A percentile compares a stretch with the other conserved stretches of the same genome.
Evolutionary conservation across 2,797 vertebrate genomes (phyloP).

Genomic region (Eurystomus glaucurus): DNA sequence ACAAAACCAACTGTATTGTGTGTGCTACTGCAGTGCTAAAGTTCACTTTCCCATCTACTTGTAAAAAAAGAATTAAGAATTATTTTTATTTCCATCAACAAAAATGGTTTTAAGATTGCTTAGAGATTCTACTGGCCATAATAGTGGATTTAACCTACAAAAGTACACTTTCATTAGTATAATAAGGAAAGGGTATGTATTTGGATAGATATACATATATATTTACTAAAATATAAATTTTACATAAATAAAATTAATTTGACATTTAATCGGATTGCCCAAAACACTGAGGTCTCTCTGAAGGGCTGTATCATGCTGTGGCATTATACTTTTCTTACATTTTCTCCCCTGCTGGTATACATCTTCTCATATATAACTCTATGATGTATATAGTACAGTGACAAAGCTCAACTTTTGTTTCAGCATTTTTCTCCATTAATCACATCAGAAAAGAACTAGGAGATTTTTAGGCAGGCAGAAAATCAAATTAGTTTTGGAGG

Average conservation of each 20-base stretch:
- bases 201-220: background rate
- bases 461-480: background rate
- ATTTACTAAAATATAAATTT: background rate
- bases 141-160: background rate
- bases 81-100: background rate
- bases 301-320: background rate
- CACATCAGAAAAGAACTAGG: background rate
- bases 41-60: background rate
- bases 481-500: background rate
- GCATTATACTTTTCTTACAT: rapidly evolving
- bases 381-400: background rate
- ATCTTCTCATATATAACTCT: background rate
- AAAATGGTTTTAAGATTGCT: background rate
- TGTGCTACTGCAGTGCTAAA: background rate
- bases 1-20: background rate
- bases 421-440: background rate
- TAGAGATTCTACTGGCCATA: background rate
- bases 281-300: background rate
- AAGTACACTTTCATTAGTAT: background rate
- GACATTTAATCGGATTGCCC: background rate
- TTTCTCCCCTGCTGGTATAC: background rate
- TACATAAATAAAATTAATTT: background rate
- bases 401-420: background rate
- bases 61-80: background rate
- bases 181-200: background rate